phyloP scores from a whole-genome alignment of 2,113 vertebrate genomes.

The Xenopus tropicalis region DNA sequence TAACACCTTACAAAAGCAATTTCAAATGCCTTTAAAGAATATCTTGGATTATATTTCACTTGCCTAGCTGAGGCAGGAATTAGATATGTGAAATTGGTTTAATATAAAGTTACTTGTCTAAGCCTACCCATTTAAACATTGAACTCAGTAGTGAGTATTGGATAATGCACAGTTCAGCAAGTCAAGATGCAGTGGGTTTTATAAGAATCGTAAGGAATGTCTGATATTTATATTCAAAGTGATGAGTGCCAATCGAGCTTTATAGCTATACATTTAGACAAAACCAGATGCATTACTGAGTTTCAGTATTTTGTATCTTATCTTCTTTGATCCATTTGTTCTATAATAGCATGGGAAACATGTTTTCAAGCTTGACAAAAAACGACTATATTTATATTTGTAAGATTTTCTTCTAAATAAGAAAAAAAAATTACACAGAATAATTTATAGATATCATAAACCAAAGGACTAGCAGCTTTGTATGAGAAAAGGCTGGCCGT shows the following conservation, averaged over 20 bases:
- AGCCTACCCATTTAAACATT: conserved; percentile 21
- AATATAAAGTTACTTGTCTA: conserved; percentile 32
- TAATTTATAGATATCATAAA: conserved; percentile 44
- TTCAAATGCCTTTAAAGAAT: conserved; percentile 28
- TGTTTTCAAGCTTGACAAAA: conserved; percentile 34
- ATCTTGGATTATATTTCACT: conserved; percentile 29
- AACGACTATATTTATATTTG: conserved; percentile 38
- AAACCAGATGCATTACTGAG: conserved; percentile 32
- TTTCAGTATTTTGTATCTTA: conserved; percentile 53
- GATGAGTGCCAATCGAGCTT: conserved; percentile 22
- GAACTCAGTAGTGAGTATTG: conserved; percentile 8
- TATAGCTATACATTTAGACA: conserved; percentile 17
- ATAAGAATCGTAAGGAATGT: conserved; percentile 47
- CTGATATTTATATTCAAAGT: conserved; percentile 35
- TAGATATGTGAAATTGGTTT: conserved; percentile 26
- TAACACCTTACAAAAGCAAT: conserved; percentile 31
- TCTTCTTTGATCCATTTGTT: conserved; percentile 50
- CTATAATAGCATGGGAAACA: conserved; percentile 20
- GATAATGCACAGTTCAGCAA: conserved; percentile 3
- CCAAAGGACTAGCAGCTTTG: conserved; percentile 15
- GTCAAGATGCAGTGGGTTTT: conserved; percentile 39
- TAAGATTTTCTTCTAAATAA: conserved; percentile 33
- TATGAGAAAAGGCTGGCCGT: conserved; percentile 51
- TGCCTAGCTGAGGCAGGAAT: conserved; percentile 20
- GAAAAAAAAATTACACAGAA: conserved; percentile 11